These are phyloP conservation scores for Drosophila borealis DNA, from an alignment of 2,888 invertebrate genomes.

Conservation along the genomic window DNA sequence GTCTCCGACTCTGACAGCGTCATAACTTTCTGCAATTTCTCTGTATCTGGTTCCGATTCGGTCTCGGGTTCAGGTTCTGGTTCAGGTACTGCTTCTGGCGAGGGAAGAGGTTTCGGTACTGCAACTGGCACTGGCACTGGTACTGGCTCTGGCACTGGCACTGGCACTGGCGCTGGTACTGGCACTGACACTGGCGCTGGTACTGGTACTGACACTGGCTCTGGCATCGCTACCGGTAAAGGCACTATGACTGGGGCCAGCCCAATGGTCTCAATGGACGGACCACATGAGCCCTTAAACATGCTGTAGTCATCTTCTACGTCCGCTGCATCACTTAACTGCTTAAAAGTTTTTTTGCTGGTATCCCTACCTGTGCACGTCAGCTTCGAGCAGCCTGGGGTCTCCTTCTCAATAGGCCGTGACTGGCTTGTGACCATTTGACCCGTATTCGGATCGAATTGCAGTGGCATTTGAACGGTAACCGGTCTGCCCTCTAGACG, in stretches of 20 bases:
- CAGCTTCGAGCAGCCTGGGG: neutral
- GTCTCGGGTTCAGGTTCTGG: neutral
- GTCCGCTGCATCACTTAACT: neutral
- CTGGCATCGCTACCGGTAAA: neutral
- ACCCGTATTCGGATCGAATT: conserved; percentile 58
- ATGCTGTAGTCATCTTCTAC: neutral
- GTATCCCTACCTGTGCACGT: conserved; percentile 15
- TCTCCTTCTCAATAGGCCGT: neutral
- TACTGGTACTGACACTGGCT: neutral
- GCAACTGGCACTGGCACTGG: neutral
- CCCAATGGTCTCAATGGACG: neutral
- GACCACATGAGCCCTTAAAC: conserved; percentile 7
- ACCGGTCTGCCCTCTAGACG: conserved; percentile 39
- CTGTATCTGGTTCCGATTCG: neutral
- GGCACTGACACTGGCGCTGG: neutral
- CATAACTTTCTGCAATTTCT: neutral
- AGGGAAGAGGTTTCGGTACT: neutral
- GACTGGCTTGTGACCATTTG: conserved; percentile 23
- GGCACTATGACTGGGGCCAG: neutral
- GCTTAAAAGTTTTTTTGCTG: neutral
- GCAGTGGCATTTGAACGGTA: conserved; percentile 65
- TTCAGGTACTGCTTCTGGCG: neutral
- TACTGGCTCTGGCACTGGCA: neutral
- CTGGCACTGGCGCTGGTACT: neutral
- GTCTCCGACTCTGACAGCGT: neutral